Evolutionary conservation across 2,797 vertebrate species (phyloP).

Genomic region (Menidia menidia): DNA sequence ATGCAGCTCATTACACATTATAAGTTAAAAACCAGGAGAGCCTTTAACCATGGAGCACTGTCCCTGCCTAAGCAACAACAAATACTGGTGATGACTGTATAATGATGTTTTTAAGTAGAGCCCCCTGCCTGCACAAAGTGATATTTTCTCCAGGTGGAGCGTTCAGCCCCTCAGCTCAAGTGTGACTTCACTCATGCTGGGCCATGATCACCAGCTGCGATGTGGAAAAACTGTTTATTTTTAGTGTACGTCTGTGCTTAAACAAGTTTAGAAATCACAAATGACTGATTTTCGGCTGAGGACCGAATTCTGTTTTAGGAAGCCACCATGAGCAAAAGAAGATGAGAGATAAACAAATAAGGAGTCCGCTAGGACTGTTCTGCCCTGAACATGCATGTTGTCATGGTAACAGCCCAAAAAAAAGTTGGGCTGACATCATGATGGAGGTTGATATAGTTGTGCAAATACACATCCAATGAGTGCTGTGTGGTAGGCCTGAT

Average conservation of each 20-base stretch:
- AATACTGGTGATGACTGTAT: background rate
- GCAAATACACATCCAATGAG: constrained; percentile 43
- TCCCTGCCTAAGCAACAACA: background rate
- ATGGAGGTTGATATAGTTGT: constrained; percentile 31
- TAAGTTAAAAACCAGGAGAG: background rate
- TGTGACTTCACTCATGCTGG: constrained; percentile 27
- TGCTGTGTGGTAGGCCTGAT: constrained; percentile 20
- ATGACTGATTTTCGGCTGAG: background rate
- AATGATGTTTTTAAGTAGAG: constrained; percentile 12
- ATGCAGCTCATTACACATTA: background rate
- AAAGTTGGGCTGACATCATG: constrained; percentile 16
- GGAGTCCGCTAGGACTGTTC: constrained; percentile 6
- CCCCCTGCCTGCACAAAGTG: constrained; percentile 2
- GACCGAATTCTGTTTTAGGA: constrained; percentile 1
- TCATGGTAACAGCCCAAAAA: constrained; percentile 57
- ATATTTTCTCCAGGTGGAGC: constrained; percentile 46
- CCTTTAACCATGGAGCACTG: background rate
- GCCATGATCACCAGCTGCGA: constrained; percentile 34
- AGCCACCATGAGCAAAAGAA: constrained; percentile 1
- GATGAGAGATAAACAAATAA: background rate
- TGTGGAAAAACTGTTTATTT: constrained; percentile 26
- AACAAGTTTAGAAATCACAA: background rate
- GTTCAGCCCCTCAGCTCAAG: constrained; percentile 28
- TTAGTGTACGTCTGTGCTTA: constrained; percentile 4
- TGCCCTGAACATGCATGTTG: constrained; percentile 52